Percentiles rank a stretch among this genome's conserved stretches.
These are phyloP conservation scores for Camelus dromedarius DNA, from an alignment of 2,113 vertebrate species.

Conservation along the genomic window DNA sequence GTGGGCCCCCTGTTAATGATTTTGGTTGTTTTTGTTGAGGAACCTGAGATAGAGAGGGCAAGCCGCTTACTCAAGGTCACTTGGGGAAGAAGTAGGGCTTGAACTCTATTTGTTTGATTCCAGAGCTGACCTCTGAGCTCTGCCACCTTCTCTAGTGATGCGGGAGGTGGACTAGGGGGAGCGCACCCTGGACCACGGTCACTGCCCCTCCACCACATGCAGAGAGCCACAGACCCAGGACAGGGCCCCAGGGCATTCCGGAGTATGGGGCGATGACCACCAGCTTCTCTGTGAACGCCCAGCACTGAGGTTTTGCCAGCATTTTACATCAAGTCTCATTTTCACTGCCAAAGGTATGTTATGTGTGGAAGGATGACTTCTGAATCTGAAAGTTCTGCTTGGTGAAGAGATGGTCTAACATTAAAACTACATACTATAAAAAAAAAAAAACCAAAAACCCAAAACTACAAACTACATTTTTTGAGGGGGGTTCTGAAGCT, in stretches of 20 bases:
- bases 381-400: constrained; percentile 13
- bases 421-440: not conserved
- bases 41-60: not conserved
- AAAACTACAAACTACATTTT: not conserved
- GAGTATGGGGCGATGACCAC: not conserved
- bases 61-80: not conserved
- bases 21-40: not conserved
- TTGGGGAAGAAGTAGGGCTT: not conserved
- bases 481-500: not conserved
- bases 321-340: not conserved
- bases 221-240: not conserved
- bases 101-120: not conserved
- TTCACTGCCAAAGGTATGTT: not conserved
- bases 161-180: not conserved
- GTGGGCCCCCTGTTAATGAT: not conserved
- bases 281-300: not conserved
- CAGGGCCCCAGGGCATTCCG: no score
- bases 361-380: not conserved
- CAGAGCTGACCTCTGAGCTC: not conserved
- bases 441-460: no score
- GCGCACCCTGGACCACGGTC: not conserved
- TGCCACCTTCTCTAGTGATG: not conserved
- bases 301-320: not conserved
- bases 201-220: not conserved
- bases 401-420: not conserved